These are phyloP conservation scores for Squalus acanthias DNA, from an alignment of 2,797 vertebrate genomes.

Conservation along the genomic window DNA sequence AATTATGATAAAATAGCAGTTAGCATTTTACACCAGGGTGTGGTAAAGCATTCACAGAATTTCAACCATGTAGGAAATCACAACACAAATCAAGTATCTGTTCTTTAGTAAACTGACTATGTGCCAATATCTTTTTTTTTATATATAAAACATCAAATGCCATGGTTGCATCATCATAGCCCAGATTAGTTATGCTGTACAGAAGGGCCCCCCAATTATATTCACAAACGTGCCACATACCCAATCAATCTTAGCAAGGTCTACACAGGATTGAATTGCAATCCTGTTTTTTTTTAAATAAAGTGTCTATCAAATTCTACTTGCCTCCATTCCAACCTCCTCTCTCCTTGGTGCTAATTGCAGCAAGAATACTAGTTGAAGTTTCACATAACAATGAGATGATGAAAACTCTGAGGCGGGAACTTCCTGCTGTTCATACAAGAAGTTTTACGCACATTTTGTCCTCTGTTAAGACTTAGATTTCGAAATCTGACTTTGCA, in stretches of 20 bases:
- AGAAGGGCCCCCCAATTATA: not conserved
- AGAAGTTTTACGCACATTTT: not conserved
- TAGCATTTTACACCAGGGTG: not conserved
- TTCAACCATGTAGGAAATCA: not conserved
- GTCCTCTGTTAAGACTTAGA: not conserved
- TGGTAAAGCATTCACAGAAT: not conserved
- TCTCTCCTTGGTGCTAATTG: not conserved
- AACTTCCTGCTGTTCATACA: not conserved
- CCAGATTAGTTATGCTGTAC: not conserved
- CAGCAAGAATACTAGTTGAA: not conserved
- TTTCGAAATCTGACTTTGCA: not conserved
- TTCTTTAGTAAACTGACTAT: not conserved
- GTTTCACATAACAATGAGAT: not conserved
- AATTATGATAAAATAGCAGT: not conserved
- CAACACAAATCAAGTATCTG: not conserved
- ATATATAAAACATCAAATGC: not conserved
- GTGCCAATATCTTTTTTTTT: not conserved
- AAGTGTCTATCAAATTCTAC: not conserved
- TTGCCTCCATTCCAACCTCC: not conserved
- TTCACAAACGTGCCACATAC: not conserved
- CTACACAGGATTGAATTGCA: not conserved
- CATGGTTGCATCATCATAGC: not conserved
- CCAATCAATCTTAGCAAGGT: not conserved
- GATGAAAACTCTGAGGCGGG: not conserved
- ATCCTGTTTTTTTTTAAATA: not conserved